Evolutionary conservation across 1,140 invertebrate species (phyloP).

Genomic region (Leguminivora glycinivorella): DNA sequence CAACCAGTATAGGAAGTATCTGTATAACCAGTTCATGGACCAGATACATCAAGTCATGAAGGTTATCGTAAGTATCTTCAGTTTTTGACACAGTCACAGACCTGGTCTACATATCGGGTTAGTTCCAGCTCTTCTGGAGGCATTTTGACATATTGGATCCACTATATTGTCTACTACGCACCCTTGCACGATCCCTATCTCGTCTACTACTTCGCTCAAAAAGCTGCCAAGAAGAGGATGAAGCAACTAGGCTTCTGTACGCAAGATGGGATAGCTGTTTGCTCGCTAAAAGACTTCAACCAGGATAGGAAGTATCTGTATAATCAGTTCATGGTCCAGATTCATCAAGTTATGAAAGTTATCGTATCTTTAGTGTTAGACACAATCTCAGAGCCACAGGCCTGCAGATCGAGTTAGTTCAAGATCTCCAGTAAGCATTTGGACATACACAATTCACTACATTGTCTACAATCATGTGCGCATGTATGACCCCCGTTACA

Average conservation of each 20-base stretch:
- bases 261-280: slow-evolving; percentile 59
- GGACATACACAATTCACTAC: too few species aligned
- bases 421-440: too few species aligned
- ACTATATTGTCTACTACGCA: too few species aligned
- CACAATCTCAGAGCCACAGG: not conserved
- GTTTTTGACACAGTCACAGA: not conserved
- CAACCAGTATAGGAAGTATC: slow-evolving; percentile 71
- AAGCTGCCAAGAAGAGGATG: slow-evolving; percentile 59
- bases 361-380: slow-evolving; percentile 42
- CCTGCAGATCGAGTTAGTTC: too few species aligned
- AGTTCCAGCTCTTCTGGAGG: too few species aligned
- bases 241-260: slow-evolving; percentile 61
- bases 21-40: slow-evolving; percentile 71
- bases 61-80: slow-evolving; percentile 49
- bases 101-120: too few species aligned
- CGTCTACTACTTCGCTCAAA: slow-evolving; percentile 60
- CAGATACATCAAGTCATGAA: slow-evolving; percentile 64
- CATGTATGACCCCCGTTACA: too few species aligned
- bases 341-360: slow-evolving; percentile 61
- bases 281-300: slow-evolving; percentile 70
- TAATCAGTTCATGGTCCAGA: slow-evolving; percentile 68
- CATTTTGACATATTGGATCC: too few species aligned
- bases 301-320: slow-evolving; percentile 71
- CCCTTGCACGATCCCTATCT: slow-evolving; percentile 71
- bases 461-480: too few species aligned